phyloP scores from a whole-genome alignment of 30 jellyfish, hydroid and myxozoan species.

The Morbakka virulenta region DNA sequence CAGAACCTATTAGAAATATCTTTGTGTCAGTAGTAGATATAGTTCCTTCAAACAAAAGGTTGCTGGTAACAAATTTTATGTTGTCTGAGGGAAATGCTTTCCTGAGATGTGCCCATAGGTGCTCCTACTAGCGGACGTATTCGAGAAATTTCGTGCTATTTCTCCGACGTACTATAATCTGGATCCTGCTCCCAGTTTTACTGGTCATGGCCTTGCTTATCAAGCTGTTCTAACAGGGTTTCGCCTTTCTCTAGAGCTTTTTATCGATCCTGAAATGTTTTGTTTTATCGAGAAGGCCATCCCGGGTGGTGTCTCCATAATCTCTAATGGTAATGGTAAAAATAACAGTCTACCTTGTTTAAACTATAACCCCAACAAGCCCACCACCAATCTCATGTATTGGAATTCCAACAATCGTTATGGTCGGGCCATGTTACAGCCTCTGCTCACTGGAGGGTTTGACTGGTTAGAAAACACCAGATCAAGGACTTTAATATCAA shows the following conservation, averaged over 20 bases:
- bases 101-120: no score
- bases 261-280: constrained; percentile 15
- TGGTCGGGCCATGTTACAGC: constrained; percentile 81
- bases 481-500: neutral
- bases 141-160: constrained; percentile 11
- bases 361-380: neutral
- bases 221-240: constrained; percentile 27
- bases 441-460: constrained; percentile 53
- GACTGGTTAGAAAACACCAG: constrained; percentile 33
- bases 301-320: constrained; percentile 30
- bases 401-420: constrained; percentile 66
- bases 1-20: no score
- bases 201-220: constrained; percentile 55
- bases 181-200: constrained; percentile 39
- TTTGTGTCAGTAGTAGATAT: no score
- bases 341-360: constrained; percentile 5
- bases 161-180: constrained; percentile 15
- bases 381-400: constrained; percentile 32
- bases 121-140: constrained; percentile 44
- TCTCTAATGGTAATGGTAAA: constrained; percentile 33
- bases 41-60: no score
- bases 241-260: constrained; percentile 2
- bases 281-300: constrained; percentile 35
- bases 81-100: no score
- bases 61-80: no score